phyloP scores from a whole-genome alignment of 2,113 vertebrate species.

The Oryzias curvinotus region DNA sequence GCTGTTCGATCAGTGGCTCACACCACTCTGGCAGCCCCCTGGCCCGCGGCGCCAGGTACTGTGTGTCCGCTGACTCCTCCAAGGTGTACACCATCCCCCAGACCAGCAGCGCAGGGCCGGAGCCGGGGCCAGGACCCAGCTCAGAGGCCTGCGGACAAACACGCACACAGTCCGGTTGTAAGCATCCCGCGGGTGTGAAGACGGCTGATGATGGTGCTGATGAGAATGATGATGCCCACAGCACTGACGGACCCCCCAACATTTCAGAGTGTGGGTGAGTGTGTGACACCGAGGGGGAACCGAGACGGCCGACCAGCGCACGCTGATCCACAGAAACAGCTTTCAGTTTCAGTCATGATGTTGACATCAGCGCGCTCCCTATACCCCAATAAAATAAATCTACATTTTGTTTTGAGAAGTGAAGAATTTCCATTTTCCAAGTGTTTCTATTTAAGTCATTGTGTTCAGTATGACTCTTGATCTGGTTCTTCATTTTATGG shows the following conservation, averaged over 20 bases:
- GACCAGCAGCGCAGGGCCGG: conserved; percentile 75
- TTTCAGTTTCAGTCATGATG: no score
- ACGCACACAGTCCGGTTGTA: conserved; percentile 77
- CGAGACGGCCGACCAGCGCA: conserved; percentile 15
- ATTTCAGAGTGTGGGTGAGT: conserved; percentile 87
- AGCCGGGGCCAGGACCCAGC: conserved; percentile 58
- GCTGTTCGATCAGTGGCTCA: conserved; percentile 82
- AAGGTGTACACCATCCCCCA: conserved; percentile 91
- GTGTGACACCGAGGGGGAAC: conserved; percentile 25
- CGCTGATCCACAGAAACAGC: neutral
- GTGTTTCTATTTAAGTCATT: no score
- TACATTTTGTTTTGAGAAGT: no score
- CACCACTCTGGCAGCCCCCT: conserved; percentile 91
- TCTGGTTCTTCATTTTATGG: no score
- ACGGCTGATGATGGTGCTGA: conserved; percentile 76
- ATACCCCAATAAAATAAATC: no score
- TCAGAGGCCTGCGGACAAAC: conserved; percentile 82
- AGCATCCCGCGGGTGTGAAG: conserved; percentile 84
- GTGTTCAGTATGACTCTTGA: no score
- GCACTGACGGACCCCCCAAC: conserved; percentile 83
- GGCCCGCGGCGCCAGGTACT: conserved; percentile 83
- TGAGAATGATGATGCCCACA: conserved; percentile 77
- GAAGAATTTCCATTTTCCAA: no score
- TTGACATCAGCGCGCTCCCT: no score
- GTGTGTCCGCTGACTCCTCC: conserved; percentile 87